Base-by-base conservation (phyloP, 2,888 invertebrate species). In the Dexiosoma caninum region DNA sequence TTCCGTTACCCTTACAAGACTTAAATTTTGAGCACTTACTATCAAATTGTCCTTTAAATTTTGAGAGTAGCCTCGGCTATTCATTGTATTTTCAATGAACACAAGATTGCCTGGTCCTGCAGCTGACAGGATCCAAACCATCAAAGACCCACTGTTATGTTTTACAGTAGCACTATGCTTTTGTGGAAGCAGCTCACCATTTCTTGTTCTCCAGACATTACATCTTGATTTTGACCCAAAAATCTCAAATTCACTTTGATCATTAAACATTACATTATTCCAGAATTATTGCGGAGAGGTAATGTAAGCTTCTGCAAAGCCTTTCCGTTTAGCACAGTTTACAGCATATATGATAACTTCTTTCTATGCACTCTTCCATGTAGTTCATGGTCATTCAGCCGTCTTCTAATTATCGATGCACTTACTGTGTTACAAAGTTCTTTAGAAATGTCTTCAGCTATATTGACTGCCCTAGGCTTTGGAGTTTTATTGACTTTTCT, bases 91-190 rank as follows among this genome's bases (percentile, higher is more conserved):
- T 55, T 35, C 9, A 55, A 55, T 30, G 9, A 55, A 35, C 30
- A 53, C 19, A 55, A 55, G 16, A 35, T 35, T 35, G n/a, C 55
- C 32, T 19, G 55, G 55, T 55, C 35, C 32, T 55, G 55, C 55
- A 35, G 55, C 32, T 35, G 35, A 19, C 32, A 16, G 19, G 10
- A 32, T 35, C 35, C 19, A 55, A 1, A 55, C 19, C 32, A 32
- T 35, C 14, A 30, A 42, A 42, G 14, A 42, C 42, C 42, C 42
- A 42, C 42, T 19, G 9, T 9, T 6, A 9, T 42, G 42, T 53
- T 32, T 35, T 55, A 55, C 51, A 14, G 51, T 30, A 53, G 51
- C 30, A 30, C 30, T 55, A 55, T 19, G 19, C 16, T 55, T 55
- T 55, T 35, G 55, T 35, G 55, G 55, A 19, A 55, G 55, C 12